These are phyloP conservation scores for Leptinotarsa undecemlineata DNA, from an alignment of 1,140 invertebrate genomes.

Conservation along the genomic window DNA sequence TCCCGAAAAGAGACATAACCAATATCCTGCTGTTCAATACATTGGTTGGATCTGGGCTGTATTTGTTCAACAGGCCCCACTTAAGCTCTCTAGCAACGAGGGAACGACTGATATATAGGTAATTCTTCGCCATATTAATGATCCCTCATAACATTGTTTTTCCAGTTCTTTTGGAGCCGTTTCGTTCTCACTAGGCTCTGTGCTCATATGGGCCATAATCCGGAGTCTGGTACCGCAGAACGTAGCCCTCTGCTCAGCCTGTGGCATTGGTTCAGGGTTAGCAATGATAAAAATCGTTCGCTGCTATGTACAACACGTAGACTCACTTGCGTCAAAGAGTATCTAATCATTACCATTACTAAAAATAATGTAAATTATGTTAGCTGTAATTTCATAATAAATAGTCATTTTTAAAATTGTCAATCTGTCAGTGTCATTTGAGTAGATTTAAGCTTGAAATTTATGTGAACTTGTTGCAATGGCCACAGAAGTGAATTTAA, in stretches of 20 bases:
- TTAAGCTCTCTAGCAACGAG: conserved; percentile 57
- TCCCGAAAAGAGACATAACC: conserved; percentile 63
- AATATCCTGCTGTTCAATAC: conserved; percentile 63
- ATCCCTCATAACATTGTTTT: conserved; percentile 31
- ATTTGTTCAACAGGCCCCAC: conserved; percentile 67
- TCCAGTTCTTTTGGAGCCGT: conserved; percentile 66
- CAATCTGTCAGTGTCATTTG: background rate
- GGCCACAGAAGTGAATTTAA: background rate
- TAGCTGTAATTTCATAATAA: background rate
- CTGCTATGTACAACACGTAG: conserved; percentile 58
- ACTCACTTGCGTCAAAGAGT: conserved; percentile 44
- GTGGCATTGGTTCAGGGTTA: conserved; percentile 65
- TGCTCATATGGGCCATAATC: conserved; percentile 72
- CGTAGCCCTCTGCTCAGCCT: conserved; percentile 62
- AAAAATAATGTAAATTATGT: background rate
- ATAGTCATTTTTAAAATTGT: conserved; percentile 4
- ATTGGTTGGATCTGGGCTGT: conserved; percentile 64
- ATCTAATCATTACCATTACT: too few relatives aligned
- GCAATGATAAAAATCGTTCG: conserved; percentile 64
- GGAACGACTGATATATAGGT: conserved; percentile 61
- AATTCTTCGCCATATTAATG: conserved; percentile 36
- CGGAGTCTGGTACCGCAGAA: conserved; percentile 68
- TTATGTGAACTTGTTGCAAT: background rate
- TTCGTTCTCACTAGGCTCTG: conserved; percentile 73
- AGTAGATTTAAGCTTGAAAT: background rate